Conservation (phyloP, 2,888 invertebrate species). For the Dyspetes luteomarginatus region DNA sequence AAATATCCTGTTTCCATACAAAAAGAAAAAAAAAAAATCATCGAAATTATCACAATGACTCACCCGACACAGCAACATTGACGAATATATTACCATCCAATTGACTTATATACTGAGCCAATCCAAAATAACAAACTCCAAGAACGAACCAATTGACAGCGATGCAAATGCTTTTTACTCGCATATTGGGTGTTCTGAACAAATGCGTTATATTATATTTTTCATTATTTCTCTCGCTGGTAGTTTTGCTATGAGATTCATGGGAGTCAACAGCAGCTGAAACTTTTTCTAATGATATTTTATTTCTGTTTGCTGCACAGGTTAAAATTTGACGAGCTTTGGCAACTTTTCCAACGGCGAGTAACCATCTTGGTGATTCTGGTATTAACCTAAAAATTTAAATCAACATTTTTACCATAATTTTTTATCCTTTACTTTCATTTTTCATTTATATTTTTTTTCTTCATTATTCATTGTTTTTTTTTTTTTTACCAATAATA, state of each 20-base stretch:
- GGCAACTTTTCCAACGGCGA: slow-evolving; percentile 81
- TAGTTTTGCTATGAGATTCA: slow-evolving; percentile 71
- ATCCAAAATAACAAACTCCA: slow-evolving; percentile 86
- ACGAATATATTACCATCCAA: slow-evolving; percentile 84
- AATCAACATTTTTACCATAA: neutral
- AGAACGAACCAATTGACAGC: slow-evolving; percentile 85
- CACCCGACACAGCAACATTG: slow-evolving; percentile 85
- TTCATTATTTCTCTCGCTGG: slow-evolving; percentile 81
- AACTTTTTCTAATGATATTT: slow-evolving; percentile 78
- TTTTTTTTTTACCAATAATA: slow-evolving; percentile 84
- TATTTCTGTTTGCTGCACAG: slow-evolving; percentile 82
- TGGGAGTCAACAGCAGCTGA: slow-evolving; percentile 76
- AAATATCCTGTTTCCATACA: too few relatives aligned
- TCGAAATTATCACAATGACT: neutral
- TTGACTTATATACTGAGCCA: slow-evolving; percentile 84
- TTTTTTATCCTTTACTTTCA: neutral
- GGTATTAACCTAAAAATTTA: slow-evolving; percentile 82
- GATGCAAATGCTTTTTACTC: slow-evolving; percentile 81
- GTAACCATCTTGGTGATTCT: slow-evolving; percentile 84
- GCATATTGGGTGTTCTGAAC: slow-evolving; percentile 81
- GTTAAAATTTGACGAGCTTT: slow-evolving; percentile 81
- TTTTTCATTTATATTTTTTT: neutral
- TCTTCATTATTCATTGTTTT: slow-evolving; percentile 82
- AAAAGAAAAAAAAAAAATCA: neutral
- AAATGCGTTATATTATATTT: slow-evolving; percentile 82